Conservation (phyloP, 2,113 vertebrate species). For the Thymallus thymallus region DNA sequence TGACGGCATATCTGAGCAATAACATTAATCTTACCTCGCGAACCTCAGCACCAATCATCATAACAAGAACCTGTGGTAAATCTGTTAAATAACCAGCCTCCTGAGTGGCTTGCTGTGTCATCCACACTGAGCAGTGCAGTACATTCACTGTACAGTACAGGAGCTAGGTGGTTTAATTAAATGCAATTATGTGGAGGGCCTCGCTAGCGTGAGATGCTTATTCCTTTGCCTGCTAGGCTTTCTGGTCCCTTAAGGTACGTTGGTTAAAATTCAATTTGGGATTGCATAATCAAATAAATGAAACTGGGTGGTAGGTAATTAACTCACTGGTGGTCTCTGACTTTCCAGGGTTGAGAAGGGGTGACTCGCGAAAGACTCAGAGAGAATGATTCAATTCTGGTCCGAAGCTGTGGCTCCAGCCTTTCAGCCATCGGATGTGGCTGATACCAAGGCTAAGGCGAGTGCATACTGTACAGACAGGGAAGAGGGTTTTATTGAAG, state of each 20-base stretch:
- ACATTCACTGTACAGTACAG: neutral
- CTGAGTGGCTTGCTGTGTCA: neutral
- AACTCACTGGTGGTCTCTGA: slow-evolving; percentile 13
- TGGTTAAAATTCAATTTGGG: slow-evolving; percentile 41
- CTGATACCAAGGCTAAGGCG: no score
- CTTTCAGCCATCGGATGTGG: no score
- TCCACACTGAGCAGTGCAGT: neutral
- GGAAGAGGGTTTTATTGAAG: no score
- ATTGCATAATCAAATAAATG: slow-evolving; percentile 35
- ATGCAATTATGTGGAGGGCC: slow-evolving; percentile 31
- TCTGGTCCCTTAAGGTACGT: slow-evolving; percentile 15
- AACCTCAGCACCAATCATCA: neutral
- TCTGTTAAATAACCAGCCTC: neutral
- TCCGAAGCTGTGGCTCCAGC: no score
- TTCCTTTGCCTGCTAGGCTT: slow-evolving; percentile 26
- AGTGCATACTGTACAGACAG: no score
- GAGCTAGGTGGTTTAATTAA: slow-evolving; percentile 24
- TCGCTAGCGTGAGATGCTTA: slow-evolving; percentile 28
- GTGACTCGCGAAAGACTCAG: no score
- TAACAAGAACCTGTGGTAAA: no score
- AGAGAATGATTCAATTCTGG: no score
- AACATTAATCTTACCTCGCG: slow-evolving; percentile 35
- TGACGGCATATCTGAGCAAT: slow-evolving; percentile 36
- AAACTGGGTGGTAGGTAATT: slow-evolving; percentile 25
- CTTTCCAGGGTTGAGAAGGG: neutral